Conservation (phyloP, 1,140 invertebrate species). For the Goniozus legneri region DNA sequence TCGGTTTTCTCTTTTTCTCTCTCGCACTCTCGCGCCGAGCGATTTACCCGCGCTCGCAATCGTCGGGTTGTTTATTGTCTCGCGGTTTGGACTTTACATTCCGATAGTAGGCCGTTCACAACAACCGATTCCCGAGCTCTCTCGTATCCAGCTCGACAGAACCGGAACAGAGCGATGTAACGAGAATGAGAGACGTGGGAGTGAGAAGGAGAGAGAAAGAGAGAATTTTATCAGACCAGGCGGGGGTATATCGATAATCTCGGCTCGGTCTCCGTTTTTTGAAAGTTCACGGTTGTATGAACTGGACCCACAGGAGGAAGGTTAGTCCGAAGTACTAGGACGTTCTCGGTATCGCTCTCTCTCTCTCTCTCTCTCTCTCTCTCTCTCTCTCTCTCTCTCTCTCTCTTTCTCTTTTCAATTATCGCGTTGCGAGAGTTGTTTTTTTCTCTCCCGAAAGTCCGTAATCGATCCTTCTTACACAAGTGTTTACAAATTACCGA, state of each 20-base stretch:
- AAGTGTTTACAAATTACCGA: too few relatives aligned
- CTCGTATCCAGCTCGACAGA: conserved; percentile 10
- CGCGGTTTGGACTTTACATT: conserved; percentile 8
- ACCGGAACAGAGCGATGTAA: neutral
- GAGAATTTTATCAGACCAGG: too few relatives aligned
- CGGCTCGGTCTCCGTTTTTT: conserved; percentile 14
- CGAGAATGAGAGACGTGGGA: neutral
- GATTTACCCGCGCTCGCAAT: neutral
- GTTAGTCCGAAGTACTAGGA: conserved; percentile 24
- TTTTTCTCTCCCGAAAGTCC: neutral
- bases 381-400: neutral
- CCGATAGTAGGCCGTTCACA: conserved; percentile 3
- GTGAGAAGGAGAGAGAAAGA: neutral
- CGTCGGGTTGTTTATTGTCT: conserved; percentile 1
- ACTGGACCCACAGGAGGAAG: conserved; percentile 13
- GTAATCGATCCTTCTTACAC: neutral
- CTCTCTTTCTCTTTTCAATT: neutral
- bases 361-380: neutral
- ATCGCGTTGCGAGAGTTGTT: conserved; percentile 1
- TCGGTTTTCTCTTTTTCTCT: too few relatives aligned
- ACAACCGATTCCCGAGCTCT: too few relatives aligned
- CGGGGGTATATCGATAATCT: conserved; percentile 24
- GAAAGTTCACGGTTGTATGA: conserved; percentile 27
- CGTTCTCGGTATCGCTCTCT: conserved; percentile 7
- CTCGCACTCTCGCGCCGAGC: too few relatives aligned